Conservation (phyloP, 2,888 invertebrate species). For the Meteorus cinctellus region DNA sequence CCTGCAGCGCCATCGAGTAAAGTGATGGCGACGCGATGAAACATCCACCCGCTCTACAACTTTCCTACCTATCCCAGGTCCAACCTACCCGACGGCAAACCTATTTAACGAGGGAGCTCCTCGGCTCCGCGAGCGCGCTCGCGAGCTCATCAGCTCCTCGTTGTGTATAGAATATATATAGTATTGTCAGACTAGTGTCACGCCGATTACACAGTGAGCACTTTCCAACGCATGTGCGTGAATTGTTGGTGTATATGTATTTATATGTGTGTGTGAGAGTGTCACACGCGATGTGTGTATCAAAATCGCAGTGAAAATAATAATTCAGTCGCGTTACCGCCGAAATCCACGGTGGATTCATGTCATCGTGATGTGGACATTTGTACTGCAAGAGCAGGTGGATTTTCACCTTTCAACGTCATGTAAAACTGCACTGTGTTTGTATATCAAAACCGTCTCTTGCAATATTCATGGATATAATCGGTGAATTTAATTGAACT, state of each 20-base stretch:
- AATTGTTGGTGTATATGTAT: not conserved
- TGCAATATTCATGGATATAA: not conserved
- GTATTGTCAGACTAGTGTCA: constrained; percentile 15
- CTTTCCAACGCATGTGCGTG: constrained; percentile 43
- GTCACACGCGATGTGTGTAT: constrained; percentile 9
- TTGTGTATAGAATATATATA: constrained; percentile 14
- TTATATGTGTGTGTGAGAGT: not conserved
- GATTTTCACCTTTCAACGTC: not conserved
- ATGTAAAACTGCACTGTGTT: not conserved
- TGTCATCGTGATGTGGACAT: constrained; percentile 39
- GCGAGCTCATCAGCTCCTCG: constrained; percentile 45
- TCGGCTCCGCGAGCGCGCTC: constrained; percentile 50
- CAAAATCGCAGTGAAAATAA: constrained; percentile 24
- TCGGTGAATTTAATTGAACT: not conserved
- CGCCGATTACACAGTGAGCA: constrained; percentile 25
- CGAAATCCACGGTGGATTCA: constrained; percentile 45
- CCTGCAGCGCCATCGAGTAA: constrained; percentile 57
- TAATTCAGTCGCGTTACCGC: constrained; percentile 45
- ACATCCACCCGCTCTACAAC: constrained; percentile 53
- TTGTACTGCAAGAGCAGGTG: not conserved
- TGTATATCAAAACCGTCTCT: not conserved
- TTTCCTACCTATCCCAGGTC: constrained; percentile 57
- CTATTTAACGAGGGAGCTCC: constrained; percentile 59
- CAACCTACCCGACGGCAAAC: constrained; percentile 57
- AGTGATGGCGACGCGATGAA: constrained; percentile 53